Evolutionary conservation across 2,888 invertebrate species (phyloP), one percentile per base, ranked within the genome.

Genomic region (Zaprionus obscuricornis): DNA sequence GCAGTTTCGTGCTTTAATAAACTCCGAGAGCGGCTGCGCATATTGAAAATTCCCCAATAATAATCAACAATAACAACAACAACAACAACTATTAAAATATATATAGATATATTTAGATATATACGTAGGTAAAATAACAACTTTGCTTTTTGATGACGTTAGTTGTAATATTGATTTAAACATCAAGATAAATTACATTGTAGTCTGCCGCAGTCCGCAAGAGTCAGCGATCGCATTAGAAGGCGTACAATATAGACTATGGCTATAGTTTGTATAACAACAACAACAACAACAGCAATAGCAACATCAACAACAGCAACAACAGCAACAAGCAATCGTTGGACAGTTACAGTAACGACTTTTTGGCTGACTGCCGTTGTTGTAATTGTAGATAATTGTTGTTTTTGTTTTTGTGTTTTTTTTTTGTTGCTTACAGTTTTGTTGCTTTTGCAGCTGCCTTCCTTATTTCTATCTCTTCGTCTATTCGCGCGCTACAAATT

Each of bases 171-270:
- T 88, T 88, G 89, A 88, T 88, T 88, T 88, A 87, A 87, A 87
- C 88, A 88, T 87, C 88, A 87, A 88, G 88, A 88, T 88, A 88
- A 86, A 87, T 86, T 85, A 72, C 88, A 87, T 74, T 73, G 72
- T 60, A 78, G 67, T 75, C 73, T 71, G 76, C 71, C 54, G 45
- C 33, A 33, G 65, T 37, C 54, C 51, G 51, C 42, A 47, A 67
- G 51, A 67, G 68, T 29, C 68, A 66, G 62, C 55, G 55, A 66
- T 56, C 71, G 66, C 66, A 66, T 70, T 66, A 73, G 57, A 66
- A 66, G 67, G 62, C 69, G 68, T 62, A 66, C 49, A 42, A 42
- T 37, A 26, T 2, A 24, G n/a, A n/a, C n/a, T 0, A 33, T 14
- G 20, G 5, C 14, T 29, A 13, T 13, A 40, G 17, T 29, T 34